These are phyloP conservation scores for Tetramorium alpestre DNA, from an alignment of 1,140 invertebrate species.

Conservation along the genomic window DNA sequence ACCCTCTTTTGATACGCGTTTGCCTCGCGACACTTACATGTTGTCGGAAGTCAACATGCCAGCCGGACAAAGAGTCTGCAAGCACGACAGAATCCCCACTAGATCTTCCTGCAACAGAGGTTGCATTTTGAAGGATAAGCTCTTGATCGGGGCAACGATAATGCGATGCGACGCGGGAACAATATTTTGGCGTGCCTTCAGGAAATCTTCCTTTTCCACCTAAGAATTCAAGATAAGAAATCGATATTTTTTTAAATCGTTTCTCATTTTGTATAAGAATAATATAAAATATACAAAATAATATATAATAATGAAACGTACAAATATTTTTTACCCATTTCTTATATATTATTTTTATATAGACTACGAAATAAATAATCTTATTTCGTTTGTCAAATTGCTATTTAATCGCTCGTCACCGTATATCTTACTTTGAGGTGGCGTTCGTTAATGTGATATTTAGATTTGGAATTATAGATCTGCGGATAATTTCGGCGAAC, in stretches of 20 bases:
- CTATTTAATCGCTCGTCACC: not conserved
- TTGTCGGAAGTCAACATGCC: constrained; percentile 81
- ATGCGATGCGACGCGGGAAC: constrained; percentile 90
- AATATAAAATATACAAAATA: not conserved
- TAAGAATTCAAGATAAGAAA: constrained; percentile 65
- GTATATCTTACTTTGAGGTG: constrained; percentile 77
- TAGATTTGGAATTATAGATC: constrained; percentile 81
- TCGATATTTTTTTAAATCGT: not conserved
- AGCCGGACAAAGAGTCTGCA: constrained; percentile 77
- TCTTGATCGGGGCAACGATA: constrained; percentile 85
- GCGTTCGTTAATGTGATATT: constrained; percentile 80
- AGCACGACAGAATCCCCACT: constrained; percentile 79
- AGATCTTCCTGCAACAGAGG: constrained; percentile 87
- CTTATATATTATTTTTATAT: not conserved
- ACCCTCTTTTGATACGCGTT: not conserved
- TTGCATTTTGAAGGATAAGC: constrained; percentile 86
- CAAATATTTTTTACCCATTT: not conserved
- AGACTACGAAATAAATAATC: not conserved
- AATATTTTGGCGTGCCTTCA: constrained; percentile 88
- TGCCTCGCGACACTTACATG: constrained; percentile 67
- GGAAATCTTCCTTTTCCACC: constrained; percentile 89
- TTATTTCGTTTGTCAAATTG: not conserved
- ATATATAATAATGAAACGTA: not conserved
- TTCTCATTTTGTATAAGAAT: not conserved
- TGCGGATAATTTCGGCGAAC: constrained; percentile 83